Evolutionary conservation across 2,797 vertebrate species (phyloP), one percentile per base, ranked within the genome.

Genomic region (Taenioides sp.): DNA sequence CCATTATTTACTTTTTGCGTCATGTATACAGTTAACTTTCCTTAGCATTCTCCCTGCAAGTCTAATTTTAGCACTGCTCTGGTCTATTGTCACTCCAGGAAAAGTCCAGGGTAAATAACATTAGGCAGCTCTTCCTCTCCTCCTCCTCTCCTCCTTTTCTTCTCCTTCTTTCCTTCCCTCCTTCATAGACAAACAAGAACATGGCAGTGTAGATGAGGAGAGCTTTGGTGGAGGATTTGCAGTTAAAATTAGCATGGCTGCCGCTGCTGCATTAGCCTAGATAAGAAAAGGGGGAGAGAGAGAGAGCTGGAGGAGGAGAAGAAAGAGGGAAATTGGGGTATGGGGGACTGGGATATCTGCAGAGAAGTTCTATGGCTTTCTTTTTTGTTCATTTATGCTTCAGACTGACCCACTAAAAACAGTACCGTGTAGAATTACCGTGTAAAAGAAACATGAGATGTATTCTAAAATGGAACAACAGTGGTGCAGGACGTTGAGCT

Each of bases 201-300:
- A 61, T 72, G 58, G 85, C 82, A 72, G 83, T 65, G 59, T 77
- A 72, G 73, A 79, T 81, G 83, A 70, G 52, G 60, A 18, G 82
- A 74, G 88, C 88, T 92, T 88, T 90, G 90, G 89, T 84, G 79
- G 84, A 83, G 87, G 87, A 89, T 90, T 87, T 89, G 80, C 83
- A 87, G 85, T 92, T 92, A 92, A 92, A 93, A 91, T 92, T 91
- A 92, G 89, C 82, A 85, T 81, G 78, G 79, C 80, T 72, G 75
- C 82, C 67, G 76, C 84, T 84, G 90, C 91, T 88, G 90, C 87
- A 91, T 92, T 91, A 93, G 88, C 91, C 90, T 88, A 92, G 90
- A 92, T 92, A 92, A 90, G 84, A 86, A 82, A 72, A 77, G 25
- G 59, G 58, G 66, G 34, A 37, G 34, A 1, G 34, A 43, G 40